Evolutionary conservation across 2,113 vertebrate species (phyloP).

Genomic region (Rhombomys opimus): DNA sequence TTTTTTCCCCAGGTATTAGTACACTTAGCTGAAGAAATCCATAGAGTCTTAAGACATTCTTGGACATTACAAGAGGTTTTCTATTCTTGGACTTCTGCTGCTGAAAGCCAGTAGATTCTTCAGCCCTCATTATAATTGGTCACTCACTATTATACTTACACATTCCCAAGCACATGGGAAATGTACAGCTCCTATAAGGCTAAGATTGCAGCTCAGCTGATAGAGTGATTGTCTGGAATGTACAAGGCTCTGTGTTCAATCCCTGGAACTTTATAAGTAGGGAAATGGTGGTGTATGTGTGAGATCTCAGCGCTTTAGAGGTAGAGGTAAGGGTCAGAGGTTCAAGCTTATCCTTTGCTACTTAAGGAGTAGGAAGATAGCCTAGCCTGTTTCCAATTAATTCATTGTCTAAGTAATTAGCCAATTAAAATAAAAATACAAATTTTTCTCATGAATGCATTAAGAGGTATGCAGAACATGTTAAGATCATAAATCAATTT

Average conservation of each 20-base stretch:
- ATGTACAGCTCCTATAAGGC: no score
- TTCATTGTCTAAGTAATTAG: background rate
- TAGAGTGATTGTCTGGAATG: no score
- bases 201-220: background rate
- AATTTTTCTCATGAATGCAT: background rate
- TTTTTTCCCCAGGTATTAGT: background rate
- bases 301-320: background rate
- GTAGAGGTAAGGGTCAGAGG: background rate
- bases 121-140: background rate
- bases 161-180: background rate
- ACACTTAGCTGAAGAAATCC: background rate
- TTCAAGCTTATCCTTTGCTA: background rate
- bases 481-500: background rate
- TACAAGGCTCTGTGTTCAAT: background rate
- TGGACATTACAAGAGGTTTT: background rate
- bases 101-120: background rate
- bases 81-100: background rate
- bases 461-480: background rate
- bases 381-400: background rate
- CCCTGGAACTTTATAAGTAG: no score
- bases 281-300: no score
- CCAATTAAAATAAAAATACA: background rate
- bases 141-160: background rate
- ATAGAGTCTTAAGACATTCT: background rate
- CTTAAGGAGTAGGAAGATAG: background rate